Base-by-base conservation (phyloP, 2,113 vertebrate genomes). In the Corydoras sp. region DNA sequence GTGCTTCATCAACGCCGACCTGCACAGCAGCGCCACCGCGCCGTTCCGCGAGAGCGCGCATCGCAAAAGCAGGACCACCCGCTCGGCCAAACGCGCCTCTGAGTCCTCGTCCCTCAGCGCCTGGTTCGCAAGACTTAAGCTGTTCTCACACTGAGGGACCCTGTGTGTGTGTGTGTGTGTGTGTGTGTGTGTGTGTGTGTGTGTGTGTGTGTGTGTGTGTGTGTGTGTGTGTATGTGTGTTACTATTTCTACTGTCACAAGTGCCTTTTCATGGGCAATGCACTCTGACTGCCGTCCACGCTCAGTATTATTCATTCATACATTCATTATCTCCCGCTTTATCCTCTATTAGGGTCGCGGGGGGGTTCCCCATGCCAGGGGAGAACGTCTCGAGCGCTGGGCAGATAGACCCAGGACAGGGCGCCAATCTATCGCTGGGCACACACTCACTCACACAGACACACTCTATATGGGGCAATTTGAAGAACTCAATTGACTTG, bases 1-100 rank as follows among this genome's bases (percentile, higher is more conserved):
- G 65, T 93, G 91, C 81, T 93, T 92, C 75, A 69, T 93, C 77
- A 90, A 83, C 5, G 73, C 91, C 0, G 91, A 95, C 75, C 89
- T 95, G 53, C 94, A 96, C 87, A 91, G 81, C 88, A 94, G 90
- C 48, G 87, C 93, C 83, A 95, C 93, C 56, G 93, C 95, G 72
- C 93, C 92, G 0, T 95, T 93, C 81, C 94, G 91, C 83, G 94
- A 95, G 64, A 89, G 90, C 0, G 79, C 86, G 2, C 68, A 84
- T 80, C 91, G 88, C 72, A 94, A 92, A 70, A 73, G 84, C 0
- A 18, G 88, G 0, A 65, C 88, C 0, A 72, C 88, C 0, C 30
- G 80, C 60, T 79, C 91, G 0, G 54, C 67, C 75, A 88, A 87
- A 67, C 81, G 84, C 3, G 81, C 92, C 0, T 14, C 88, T 0